Base-by-base conservation (phyloP, 2,888 invertebrate species). In the Synergus umbraculus region DNA sequence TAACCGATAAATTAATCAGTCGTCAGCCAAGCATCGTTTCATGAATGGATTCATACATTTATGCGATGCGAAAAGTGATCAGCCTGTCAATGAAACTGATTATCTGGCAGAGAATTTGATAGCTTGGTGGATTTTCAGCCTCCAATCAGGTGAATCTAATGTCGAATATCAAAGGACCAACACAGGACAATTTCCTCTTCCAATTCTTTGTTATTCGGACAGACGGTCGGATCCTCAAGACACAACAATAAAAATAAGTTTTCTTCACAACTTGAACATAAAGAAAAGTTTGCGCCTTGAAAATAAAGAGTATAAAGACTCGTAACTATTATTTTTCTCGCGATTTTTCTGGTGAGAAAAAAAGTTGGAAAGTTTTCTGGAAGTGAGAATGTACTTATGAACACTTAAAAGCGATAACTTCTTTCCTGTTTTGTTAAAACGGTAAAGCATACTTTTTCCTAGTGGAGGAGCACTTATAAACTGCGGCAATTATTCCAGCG, bases 61-160 rank as follows among this genome's bases (percentile, higher is more conserved):
- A 44, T 67, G 22, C 29, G 46, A 49, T 12, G 9, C 22, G n/a
- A 54, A 60, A 60, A 60, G 60, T 12, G 4, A 18, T 69, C 13
- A 22, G n/a, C 29, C 37, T 73, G 73, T 73, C 54, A 73, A 73
- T 54, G 37, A 73, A 73, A 73, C 37, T 73, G 54, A 73, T 73
- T n/a, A 73, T 73, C 37, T 41, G 1, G 4, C 4, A 41, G 73
- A 22, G 49, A 73, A 54, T n/a, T n/a, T 54, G 49, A 54, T 54
- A 18, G n/a, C n/a, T 69, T 69, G 13, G 22, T 15, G 43, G 43
- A 3, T 41, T 41, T 43, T 66, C 41, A n/a, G 43, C 18, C 8
- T 41, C n/a, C 15, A 65, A 65, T 65, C 41, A 37, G 13, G 37
- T 64, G 7, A 37, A 41, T 64, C 37, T 37, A 64, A 37, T 64